Evolutionary conservation across 1,140 invertebrate species (phyloP).

Genomic region (Rhynchophorus ferrugineus): DNA sequence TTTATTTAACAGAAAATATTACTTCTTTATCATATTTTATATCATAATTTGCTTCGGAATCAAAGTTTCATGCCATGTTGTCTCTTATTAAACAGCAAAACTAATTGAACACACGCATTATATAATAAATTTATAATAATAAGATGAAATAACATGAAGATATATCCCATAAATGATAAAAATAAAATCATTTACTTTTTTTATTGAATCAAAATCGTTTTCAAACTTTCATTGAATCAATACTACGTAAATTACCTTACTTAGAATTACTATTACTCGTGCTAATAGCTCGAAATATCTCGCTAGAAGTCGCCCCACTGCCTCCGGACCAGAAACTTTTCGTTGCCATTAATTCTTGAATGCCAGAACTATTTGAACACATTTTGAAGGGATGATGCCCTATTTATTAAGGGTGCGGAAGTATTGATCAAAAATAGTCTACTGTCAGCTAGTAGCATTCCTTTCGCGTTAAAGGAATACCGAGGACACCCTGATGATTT

Average conservation of each 20-base stretch:
- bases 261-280: slow-evolving; percentile 19
- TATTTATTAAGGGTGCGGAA: slow-evolving; percentile 1
- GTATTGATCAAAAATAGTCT: not conserved
- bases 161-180: too few species aligned
- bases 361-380: slow-evolving; percentile 20
- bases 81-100: too few species aligned
- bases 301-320: slow-evolving; percentile 15
- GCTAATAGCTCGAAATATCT: slow-evolving; percentile 23
- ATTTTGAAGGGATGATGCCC: slow-evolving; percentile 12
- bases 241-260: slow-evolving; percentile 16
- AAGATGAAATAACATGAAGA: too few species aligned
- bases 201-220: not conserved
- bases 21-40: too few species aligned
- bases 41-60: too few species aligned
- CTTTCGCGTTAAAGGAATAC: too few species aligned
- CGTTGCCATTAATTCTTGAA: slow-evolving; percentile 23
- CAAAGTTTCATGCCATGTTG: too few species aligned
- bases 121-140: not conserved
- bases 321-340: slow-evolving; percentile 17
- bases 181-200: not conserved
- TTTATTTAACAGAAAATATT: too few species aligned
- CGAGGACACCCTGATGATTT: too few species aligned
- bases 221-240: slow-evolving; percentile 17
- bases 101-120: not conserved
- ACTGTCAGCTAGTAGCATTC: not conserved